Percentiles rank a stretch among this genome's conserved stretches.
These are phyloP conservation scores for Trichogramma dendrolimi DNA, from an alignment of 2,888 invertebrate genomes.

Conservation along the genomic window DNA sequence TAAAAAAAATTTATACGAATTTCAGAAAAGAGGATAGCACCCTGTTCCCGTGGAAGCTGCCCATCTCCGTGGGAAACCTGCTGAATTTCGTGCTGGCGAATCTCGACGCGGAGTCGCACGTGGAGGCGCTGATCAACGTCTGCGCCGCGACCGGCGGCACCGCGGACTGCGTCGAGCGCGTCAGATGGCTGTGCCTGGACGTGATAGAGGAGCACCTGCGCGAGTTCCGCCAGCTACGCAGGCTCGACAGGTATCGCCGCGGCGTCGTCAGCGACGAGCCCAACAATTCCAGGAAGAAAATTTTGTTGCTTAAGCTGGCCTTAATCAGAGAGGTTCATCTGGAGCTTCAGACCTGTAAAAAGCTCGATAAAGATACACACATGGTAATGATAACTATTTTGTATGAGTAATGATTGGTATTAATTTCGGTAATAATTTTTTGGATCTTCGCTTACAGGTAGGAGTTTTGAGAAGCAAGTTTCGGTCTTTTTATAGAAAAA, in stretches of 20 bases:
- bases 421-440: not conserved
- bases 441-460: constrained; percentile 13
- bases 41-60: constrained; percentile 62
- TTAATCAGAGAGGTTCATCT: constrained; percentile 45
- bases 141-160: constrained; percentile 44
- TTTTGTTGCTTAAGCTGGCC: constrained; percentile 42
- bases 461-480: constrained; percentile 30
- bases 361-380: constrained; percentile 36
- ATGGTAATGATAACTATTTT: constrained; percentile 30
- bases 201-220: constrained; percentile 42
- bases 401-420: not conserved
- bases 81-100: constrained; percentile 71
- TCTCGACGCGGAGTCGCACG: constrained; percentile 53
- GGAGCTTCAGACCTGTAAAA: constrained; percentile 38
- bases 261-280: not conserved
- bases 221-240: constrained; percentile 39
- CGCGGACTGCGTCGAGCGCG: constrained; percentile 42
- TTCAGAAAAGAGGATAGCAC: constrained; percentile 67
- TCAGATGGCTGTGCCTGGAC: constrained; percentile 45
- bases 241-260: constrained; percentile 28
- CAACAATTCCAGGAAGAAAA: constrained; percentile 24
- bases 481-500: constrained; percentile 31
- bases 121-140: constrained; percentile 47
- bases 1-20: constrained; percentile 20
- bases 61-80: constrained; percentile 64